phyloP scores from a whole-genome alignment of 2,888 invertebrate species.

The Drosophila quinaria region DNA sequence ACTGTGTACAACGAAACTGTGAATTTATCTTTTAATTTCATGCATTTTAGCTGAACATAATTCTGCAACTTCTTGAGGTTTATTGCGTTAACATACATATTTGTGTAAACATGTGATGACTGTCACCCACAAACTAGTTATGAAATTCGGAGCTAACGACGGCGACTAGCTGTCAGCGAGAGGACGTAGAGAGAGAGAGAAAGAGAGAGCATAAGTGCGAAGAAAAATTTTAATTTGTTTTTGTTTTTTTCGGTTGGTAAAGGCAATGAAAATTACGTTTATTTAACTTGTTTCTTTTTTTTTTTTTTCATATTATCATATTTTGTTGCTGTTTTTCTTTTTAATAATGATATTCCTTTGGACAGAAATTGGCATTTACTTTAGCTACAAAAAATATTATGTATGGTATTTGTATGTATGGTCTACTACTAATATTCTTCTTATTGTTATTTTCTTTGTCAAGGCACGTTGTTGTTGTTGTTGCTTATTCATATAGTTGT shows the following conservation, averaged over 20 bases:
- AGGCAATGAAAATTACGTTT: slow-evolving; percentile 64
- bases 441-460: slow-evolving; percentile 32
- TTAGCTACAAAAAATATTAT: slow-evolving; percentile 46
- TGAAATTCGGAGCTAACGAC: slow-evolving; percentile 41
- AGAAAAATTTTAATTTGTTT: slow-evolving; percentile 53
- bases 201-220: slow-evolving; percentile 26
- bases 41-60: slow-evolving; percentile 15
- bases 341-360: slow-evolving; percentile 7
- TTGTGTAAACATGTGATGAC: slow-evolving; percentile 36
- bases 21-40: not conserved
- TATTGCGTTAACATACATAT: not conserved
- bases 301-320: slow-evolving; percentile 21
- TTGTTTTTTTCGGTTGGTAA: slow-evolving; percentile 40
- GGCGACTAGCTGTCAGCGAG: slow-evolving; percentile 32
- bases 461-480: slow-evolving; percentile 22
- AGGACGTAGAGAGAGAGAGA: slow-evolving; percentile 17
- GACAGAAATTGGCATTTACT: slow-evolving; percentile 22
- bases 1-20: slow-evolving; percentile 8
- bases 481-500: slow-evolving; percentile 18
- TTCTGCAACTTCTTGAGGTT: not conserved
- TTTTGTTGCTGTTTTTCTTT: slow-evolving; percentile 13
- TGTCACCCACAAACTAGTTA: slow-evolving; percentile 47
- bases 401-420: slow-evolving; percentile 22
- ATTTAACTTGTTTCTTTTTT: slow-evolving; percentile 49
- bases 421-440: slow-evolving; percentile 27